Percentiles rank a stretch among this genome's conserved stretches.
phyloP scores from a whole-genome alignment of 2,113 vertebrate genomes.

The Macrotis lagotis region DNA sequence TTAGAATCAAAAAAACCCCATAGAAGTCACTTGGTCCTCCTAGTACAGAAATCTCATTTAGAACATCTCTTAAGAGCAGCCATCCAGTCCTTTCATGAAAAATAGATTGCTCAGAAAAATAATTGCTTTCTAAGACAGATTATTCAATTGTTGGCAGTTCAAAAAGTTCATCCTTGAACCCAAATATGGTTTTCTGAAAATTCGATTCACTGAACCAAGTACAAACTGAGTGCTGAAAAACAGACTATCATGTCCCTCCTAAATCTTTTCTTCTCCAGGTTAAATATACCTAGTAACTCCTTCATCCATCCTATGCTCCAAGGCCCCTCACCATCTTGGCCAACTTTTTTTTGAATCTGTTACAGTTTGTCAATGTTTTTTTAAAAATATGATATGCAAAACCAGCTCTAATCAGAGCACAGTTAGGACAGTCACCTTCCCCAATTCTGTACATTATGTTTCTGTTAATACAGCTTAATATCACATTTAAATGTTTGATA shows the following conservation, averaged over 20 bases:
- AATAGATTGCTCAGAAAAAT: background rate
- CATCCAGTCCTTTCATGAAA: background rate
- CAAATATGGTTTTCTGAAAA: background rate
- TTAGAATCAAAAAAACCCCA: constrained; percentile 9
- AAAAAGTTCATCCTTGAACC: background rate
- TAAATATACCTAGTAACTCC: background rate
- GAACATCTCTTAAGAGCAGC: background rate
- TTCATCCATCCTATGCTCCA: background rate
- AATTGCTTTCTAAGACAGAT: background rate
- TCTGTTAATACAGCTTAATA: background rate
- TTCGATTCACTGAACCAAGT: background rate
- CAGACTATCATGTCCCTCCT: background rate
- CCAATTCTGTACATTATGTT: background rate
- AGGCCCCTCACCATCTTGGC: background rate
- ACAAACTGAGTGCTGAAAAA: background rate
- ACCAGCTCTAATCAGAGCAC: background rate
- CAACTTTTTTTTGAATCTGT: background rate
- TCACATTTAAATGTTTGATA: background rate
- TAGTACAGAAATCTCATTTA: background rate
- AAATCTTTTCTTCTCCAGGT: background rate
- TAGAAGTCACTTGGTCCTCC: background rate
- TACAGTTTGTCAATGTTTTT: background rate
- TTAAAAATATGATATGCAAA: background rate
- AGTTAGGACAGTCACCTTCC: background rate
- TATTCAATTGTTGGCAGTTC: background rate